phyloP scores from a whole-genome alignment of 2,797 vertebrate genomes.

The Oryzias sinensis region DNA sequence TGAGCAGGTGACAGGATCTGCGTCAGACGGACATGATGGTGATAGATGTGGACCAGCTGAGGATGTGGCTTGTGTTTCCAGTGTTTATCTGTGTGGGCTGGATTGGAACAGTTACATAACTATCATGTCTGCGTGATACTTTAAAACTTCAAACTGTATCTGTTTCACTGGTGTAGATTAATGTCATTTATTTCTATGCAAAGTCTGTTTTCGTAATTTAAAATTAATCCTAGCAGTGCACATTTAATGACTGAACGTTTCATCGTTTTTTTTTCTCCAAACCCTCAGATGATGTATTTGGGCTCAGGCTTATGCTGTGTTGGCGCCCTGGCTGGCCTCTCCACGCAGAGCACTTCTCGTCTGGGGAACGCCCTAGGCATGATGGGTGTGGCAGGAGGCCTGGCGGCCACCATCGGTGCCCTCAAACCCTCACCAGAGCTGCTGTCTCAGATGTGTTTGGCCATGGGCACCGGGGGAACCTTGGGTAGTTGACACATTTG shows the following conservation, averaged over 20 bases:
- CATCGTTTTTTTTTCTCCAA: background rate
- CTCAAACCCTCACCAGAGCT: conserved; percentile 78
- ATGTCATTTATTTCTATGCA: no score
- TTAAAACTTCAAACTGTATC: no score
- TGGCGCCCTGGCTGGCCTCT: conserved; percentile 74
- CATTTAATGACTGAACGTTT: background rate
- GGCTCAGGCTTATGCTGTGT: conserved; percentile 78
- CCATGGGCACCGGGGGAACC: conserved; percentile 76
- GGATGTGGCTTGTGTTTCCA: no score
- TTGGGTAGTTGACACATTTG: conserved; percentile 44
- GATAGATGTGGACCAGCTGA: no score
- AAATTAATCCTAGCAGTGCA: background rate
- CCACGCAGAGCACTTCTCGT: conserved; percentile 71
- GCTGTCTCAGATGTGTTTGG: conserved; percentile 78
- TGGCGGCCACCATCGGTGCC: conserved; percentile 73
- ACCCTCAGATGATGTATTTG: conserved; percentile 75
- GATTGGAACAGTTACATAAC: no score
- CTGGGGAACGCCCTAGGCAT: conserved; percentile 77
- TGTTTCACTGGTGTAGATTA: no score
- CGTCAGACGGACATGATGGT: background rate
- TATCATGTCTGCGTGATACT: no score
- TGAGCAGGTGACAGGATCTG: conserved; percentile 67
- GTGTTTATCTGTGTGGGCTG: no score
- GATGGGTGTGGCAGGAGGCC: conserved; percentile 74
- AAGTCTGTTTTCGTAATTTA: no score